Evolutionary conservation across 2,888 invertebrate species (phyloP).

Genomic region (Melanostoma mellinum): DNA sequence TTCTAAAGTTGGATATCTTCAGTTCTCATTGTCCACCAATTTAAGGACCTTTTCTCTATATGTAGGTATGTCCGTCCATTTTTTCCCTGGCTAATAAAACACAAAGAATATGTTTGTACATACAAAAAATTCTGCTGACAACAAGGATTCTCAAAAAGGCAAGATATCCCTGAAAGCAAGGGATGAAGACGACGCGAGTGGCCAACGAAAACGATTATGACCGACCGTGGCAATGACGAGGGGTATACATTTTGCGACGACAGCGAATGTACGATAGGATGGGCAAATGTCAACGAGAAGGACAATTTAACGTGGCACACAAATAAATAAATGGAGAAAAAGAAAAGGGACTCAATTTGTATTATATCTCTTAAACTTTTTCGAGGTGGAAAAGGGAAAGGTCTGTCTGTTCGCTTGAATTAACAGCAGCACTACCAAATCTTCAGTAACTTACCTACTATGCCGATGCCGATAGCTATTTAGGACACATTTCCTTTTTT

Average conservation of each 20-base stretch:
- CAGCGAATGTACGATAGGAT: conserved; percentile 19
- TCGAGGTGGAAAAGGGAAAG: neutral
- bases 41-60: conserved; percentile 11
- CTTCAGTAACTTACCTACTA: too few relatives aligned
- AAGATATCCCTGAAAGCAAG: neutral
- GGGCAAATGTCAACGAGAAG: conserved; percentile 28
- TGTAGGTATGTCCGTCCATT: conserved; percentile 9
- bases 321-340: neutral
- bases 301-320: conserved; percentile 1
- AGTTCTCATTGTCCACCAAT: neutral
- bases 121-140: conserved; percentile 41
- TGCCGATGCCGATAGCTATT: conserved; percentile 15
- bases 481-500: conserved; percentile 28
- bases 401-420: conserved; percentile 28
- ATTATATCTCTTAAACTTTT: conserved; percentile 15
- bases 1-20: neutral
- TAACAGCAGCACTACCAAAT: conserved; percentile 11
- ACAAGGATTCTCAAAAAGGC: neutral
- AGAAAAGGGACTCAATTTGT: conserved; percentile 40
- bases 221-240: conserved; percentile 19
- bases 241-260: conserved; percentile 32
- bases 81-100: conserved; percentile 40
- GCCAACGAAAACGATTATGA: conserved; percentile 32
- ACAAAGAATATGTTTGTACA: conserved; percentile 18
- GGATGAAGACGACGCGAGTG: conserved; percentile 9